Evolutionary conservation across 2,888 invertebrate genomes (phyloP), one percentile per base, ranked within the genome.

Genomic region (Andrena marginata): DNA sequence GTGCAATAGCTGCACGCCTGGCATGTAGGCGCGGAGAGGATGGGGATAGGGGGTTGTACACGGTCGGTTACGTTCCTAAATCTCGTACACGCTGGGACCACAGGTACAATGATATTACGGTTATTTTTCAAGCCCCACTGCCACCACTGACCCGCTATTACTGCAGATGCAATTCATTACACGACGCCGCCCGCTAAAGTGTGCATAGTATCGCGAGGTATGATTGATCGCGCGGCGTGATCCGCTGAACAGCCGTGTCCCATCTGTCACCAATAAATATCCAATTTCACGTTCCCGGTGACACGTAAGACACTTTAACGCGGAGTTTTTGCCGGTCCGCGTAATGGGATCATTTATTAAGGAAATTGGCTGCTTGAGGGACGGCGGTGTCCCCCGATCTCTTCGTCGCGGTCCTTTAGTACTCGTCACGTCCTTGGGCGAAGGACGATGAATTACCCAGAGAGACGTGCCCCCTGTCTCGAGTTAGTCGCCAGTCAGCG

Each of bases 211-310:
- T 91, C 90, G 90, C 91, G 90, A 42, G 56, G 88, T 91, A 92
- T 93, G 93, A 93, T 93, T 93, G 93, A 93, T 93, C 91, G 90
- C 89, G 87, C 86, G 74, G 87, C 89, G 89, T 92, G 92, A 93
- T 92, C 92, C 92, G 89, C 87, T 85, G 90, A 92, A 91, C 91
- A 88, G 91, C 91, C 92, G 87, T 90, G 92, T 92, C 93, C 92
- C 92, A 92, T 92, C 93, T 93, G 93, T 93, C 93, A 92, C 93
- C 93, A 93, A 94, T 94, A 94, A 93, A 94, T 94, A 94, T 94
- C 93, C 93, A 93, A 93, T 94, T 94, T 93, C 93, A 92, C 90
- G 91, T 93, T 92, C 89, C 91, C 90, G 91, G 20, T 92, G 93
- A 93, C 93, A 91, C 92, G 93, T 93, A 93, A 93, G 92, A 93